Percentiles rank a stretch among this genome's conserved stretches.
Conservation (phyloP, 2,888 invertebrate species). For the Pollenia griseotomentosa region DNA sequence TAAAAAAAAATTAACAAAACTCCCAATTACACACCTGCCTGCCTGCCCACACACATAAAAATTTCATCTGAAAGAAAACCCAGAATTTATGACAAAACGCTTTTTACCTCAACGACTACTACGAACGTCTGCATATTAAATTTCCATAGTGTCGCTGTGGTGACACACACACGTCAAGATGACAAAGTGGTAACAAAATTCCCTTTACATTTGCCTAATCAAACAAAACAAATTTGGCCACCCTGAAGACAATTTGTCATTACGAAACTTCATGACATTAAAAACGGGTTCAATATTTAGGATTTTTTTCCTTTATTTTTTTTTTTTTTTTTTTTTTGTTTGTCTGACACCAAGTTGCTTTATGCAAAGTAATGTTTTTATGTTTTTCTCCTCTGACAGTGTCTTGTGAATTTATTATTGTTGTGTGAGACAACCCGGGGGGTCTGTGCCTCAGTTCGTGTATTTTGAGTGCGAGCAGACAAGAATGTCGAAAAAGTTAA, state of each 20-base stretch:
- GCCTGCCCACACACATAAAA: too few species aligned
- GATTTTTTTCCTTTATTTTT: not conserved
- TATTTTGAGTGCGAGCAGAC: constrained; percentile 24
- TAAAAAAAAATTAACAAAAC: too few species aligned
- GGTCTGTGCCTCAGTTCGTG: constrained; percentile 15
- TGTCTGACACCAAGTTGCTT: constrained; percentile 1
- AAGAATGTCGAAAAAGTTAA: constrained; percentile 62
- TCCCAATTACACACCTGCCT: too few species aligned
- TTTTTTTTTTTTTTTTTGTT: too few species aligned
- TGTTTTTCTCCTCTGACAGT: constrained; percentile 16
- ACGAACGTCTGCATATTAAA: not conserved
- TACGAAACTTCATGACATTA: constrained; percentile 16
- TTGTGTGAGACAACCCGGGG: constrained; percentile 23
- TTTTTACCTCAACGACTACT: not conserved
- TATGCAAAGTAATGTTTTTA: not conserved
- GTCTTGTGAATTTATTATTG: constrained; percentile 16
- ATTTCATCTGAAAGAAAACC: not conserved
- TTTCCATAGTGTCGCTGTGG: not conserved
- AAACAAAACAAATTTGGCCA: constrained; percentile 20
- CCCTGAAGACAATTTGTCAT: constrained; percentile 16
- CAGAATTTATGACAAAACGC: not conserved
- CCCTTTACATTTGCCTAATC: constrained; percentile 8
- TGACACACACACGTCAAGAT: constrained; percentile 23
- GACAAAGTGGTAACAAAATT: constrained; percentile 31
- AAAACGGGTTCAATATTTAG: constrained; percentile 38